phyloP scores from a whole-genome alignment of 1,140 invertebrate genomes.

The Acromyrmex heyeri region DNA sequence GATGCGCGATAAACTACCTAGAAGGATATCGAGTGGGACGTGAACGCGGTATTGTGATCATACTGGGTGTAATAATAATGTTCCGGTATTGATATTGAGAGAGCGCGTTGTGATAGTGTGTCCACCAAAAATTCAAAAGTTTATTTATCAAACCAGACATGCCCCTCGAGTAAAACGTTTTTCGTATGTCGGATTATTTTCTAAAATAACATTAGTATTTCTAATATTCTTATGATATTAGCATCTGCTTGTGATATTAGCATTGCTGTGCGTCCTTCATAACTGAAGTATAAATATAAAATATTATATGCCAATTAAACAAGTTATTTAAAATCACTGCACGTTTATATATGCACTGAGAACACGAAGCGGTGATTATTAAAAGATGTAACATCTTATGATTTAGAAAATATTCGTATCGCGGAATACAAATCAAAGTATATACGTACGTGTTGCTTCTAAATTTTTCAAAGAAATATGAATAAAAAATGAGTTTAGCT shows the following conservation, averaged over 20 bases:
- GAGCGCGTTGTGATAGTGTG: background rate
- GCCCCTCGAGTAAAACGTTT: background rate
- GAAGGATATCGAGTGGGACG: constrained; percentile 51
- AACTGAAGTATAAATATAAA: background rate
- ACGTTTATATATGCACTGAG: constrained; percentile 4
- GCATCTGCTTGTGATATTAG: background rate
- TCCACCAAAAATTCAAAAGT: background rate
- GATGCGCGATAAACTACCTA: constrained; percentile 55
- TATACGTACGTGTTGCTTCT: background rate
- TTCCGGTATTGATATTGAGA: constrained; percentile 14
- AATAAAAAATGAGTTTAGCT: background rate
- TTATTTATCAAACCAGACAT: background rate
- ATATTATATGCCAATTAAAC: background rate
- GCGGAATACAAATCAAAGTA: constrained; percentile 39
- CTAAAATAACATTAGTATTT: background rate
- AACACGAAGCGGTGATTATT: constrained; percentile 24
- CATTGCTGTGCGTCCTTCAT: background rate
- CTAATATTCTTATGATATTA: background rate
- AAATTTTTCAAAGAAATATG: background rate
- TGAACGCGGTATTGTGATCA: constrained; percentile 23
- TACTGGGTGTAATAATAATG: constrained; percentile 40
- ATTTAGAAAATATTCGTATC: constrained; percentile 16
- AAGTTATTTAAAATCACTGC: background rate
- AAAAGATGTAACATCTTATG: constrained; percentile 32
- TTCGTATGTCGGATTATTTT: background rate